Percentiles rank a stretch among this genome's conserved stretches.
These are phyloP conservation scores for Brienomyrus brachyistius DNA, from an alignment of 2,113 vertebrate species.

Conservation along the genomic window DNA sequence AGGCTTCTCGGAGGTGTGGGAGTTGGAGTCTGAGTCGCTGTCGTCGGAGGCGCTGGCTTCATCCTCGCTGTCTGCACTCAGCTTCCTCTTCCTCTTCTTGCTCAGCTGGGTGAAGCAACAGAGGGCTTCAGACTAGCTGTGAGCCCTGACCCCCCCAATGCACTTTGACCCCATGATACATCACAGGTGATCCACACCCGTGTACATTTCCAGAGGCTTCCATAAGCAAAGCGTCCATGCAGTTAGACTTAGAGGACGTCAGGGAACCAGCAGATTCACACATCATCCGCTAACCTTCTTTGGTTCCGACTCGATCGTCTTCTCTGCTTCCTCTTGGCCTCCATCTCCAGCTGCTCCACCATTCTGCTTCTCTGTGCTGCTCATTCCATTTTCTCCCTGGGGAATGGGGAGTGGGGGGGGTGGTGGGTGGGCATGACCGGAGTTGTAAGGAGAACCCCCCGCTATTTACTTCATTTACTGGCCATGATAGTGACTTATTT, in stretches of 20 bases:
- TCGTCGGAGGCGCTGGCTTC: conserved; percentile 73
- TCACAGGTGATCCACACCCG: background rate
- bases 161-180: background rate
- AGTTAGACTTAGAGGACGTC: background rate
- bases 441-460: background rate
- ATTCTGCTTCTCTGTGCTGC: conserved; percentile 46
- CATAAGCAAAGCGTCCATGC: background rate
- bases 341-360: conserved; percentile 28
- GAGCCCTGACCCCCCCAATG: background rate
- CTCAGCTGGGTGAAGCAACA: conserved; percentile 47
- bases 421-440: background rate
- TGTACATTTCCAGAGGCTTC: background rate
- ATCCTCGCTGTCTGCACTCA: conserved; percentile 77
- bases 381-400: conserved; percentile 50
- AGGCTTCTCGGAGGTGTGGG: conserved; percentile 61
- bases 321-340: conserved; percentile 46
- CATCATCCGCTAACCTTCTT: conserved; percentile 62
- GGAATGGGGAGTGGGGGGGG: background rate
- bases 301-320: conserved; percentile 61
- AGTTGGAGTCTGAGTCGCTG: conserved; percentile 63
- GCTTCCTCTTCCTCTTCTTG: conserved; percentile 75
- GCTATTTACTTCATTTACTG: background rate
- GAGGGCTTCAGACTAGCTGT: background rate
- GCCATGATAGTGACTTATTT: background rate
- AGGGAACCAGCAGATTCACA: background rate